Evolutionary conservation across 2,113 vertebrate genomes (phyloP).

Genomic region (Caloenas nicobarica): DNA sequence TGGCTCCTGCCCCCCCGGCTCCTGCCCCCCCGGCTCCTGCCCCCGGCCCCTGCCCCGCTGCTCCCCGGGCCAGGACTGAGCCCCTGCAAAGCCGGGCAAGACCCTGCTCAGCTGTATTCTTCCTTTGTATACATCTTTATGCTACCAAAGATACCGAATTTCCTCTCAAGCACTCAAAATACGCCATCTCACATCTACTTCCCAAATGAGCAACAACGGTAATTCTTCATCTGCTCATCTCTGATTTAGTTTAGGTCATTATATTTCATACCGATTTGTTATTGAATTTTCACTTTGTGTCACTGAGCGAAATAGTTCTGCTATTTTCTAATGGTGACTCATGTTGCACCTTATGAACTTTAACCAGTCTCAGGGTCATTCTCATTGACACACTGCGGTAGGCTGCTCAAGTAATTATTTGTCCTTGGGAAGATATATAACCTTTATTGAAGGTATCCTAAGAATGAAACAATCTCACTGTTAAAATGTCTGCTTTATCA

Average conservation of each 20-base stretch:
- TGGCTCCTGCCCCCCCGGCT: too few relatives aligned
- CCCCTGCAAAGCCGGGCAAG: too few relatives aligned
- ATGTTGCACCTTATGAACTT: slow-evolving; percentile 23
- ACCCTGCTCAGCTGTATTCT: not conserved
- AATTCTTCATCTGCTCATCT: slow-evolving; percentile 1
- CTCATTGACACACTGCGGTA: not conserved
- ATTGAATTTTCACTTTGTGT: not conserved
- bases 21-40: too few relatives aligned
- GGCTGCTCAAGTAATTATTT: slow-evolving; percentile 3
- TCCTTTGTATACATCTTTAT: not conserved
- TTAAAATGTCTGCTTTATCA: not conserved
- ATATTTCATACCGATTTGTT: not conserved
- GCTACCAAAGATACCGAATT: not conserved
- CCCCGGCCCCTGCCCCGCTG: too few relatives aligned
- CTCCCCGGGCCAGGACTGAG: too few relatives aligned
- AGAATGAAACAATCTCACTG: not conserved
- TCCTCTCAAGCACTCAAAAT: not conserved
- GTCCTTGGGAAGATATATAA: slow-evolving; percentile 32
- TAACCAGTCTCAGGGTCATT: slow-evolving; percentile 1
- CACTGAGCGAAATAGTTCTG: not conserved
- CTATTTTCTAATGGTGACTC: not conserved
- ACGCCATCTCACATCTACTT: not conserved
- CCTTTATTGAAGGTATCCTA: not conserved
- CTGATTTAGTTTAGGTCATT: not conserved
- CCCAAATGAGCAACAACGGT: not conserved